Conservation (phyloP, 2,113 vertebrate genomes). For the Tautogolabrus adspersus region DNA sequence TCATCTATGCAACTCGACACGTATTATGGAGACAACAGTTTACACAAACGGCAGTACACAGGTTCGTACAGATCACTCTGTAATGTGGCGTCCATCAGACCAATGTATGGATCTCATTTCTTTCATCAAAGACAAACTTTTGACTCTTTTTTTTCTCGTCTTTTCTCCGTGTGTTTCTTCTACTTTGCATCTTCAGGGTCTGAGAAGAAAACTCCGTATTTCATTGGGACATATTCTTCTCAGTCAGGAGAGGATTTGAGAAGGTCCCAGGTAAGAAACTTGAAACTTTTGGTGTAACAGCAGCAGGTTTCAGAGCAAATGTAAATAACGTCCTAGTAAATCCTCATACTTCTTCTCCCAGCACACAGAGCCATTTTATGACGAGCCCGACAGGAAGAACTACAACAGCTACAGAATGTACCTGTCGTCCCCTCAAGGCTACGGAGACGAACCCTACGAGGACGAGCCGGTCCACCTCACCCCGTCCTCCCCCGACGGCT, state of each 20-base stretch:
- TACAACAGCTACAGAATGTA: slow-evolving; percentile 94
- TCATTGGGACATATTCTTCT: slow-evolving; percentile 96
- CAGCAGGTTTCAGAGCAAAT: too few relatives aligned
- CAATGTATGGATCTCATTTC: background rate
- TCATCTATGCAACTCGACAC: slow-evolving; percentile 97
- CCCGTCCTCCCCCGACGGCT: slow-evolving; percentile 86
- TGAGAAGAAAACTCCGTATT: slow-evolving; percentile 94
- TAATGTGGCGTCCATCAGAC: slow-evolving; percentile 6
- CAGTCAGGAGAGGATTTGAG: slow-evolving; percentile 93
- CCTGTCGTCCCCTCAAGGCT: slow-evolving; percentile 94
- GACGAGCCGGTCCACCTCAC: slow-evolving; percentile 90
- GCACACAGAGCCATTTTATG: slow-evolving; percentile 94
- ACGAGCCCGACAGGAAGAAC: slow-evolving; percentile 91
- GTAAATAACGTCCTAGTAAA: background rate
- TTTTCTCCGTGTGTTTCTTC: background rate
- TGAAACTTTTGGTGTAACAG: background rate
- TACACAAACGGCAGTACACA: slow-evolving; percentile 90
- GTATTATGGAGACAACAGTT: slow-evolving; percentile 91
- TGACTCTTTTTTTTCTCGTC: too few relatives aligned
- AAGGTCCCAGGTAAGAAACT: slow-evolving; percentile 89
- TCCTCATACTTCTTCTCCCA: slow-evolving; percentile 61
- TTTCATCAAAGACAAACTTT: too few relatives aligned
- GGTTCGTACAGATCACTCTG: slow-evolving; percentile 77
- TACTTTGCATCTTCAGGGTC: slow-evolving; percentile 84
- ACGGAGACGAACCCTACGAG: slow-evolving; percentile 92